A percentile compares a stretch with the other conserved stretches of the same genome.
phyloP scores from a whole-genome alignment of 2,113 vertebrate species.

The Phylloscopus trochiloides region DNA sequence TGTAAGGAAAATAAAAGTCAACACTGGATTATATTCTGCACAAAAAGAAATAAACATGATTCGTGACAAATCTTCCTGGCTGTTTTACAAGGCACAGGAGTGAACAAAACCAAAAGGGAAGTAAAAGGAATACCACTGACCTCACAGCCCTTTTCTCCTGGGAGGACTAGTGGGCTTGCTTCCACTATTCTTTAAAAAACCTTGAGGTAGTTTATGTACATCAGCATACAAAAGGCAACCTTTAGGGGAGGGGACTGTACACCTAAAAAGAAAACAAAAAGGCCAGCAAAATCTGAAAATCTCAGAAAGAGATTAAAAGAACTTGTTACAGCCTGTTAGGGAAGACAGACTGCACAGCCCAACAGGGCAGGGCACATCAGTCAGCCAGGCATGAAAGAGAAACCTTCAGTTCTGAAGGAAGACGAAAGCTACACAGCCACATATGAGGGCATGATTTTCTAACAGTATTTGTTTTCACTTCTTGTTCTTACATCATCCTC shows the following conservation, averaged over 20 bases:
- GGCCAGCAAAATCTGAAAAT: neutral
- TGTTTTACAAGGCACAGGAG: neutral
- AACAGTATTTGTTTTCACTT: neutral
- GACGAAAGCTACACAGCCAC: neutral
- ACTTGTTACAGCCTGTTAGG: neutral
- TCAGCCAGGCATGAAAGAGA: neutral
- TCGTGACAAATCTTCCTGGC: neutral
- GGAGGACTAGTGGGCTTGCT: slow-evolving; percentile 8
- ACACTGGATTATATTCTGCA: neutral
- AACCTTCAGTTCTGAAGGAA: neutral
- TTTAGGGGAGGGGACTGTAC: neutral
- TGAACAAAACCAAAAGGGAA: neutral
- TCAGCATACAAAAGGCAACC: neutral
- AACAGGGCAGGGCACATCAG: neutral
- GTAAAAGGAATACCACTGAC: neutral
- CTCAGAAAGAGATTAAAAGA: neutral
- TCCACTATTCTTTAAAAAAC: slow-evolving; percentile 49
- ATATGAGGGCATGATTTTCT: neutral
- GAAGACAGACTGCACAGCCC: neutral
- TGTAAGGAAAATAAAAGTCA: neutral
- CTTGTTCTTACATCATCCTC: neutral
- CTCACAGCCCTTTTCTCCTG: slow-evolving; percentile 10
- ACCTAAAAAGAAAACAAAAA: neutral
- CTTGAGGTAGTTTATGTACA: neutral
- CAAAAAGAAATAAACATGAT: neutral